Evolutionary conservation across 2,113 vertebrate genomes (phyloP), one percentile per base, ranked within the genome.

Genomic region (Strix aluco): DNA sequence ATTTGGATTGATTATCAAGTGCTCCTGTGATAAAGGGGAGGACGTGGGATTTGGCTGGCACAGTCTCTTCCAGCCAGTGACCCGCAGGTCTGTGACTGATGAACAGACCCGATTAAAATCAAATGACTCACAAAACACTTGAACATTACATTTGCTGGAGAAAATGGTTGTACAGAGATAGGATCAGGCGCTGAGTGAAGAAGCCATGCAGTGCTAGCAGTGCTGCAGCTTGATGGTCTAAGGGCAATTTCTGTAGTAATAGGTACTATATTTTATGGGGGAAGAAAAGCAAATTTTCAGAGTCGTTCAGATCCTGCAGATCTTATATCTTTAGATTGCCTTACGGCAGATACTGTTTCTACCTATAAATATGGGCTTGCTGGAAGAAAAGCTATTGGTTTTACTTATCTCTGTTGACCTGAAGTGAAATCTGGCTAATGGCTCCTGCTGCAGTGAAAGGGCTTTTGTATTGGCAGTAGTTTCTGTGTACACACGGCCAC

Each of bases 401-500:
- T 93, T 96, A n/a, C 70, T 91, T 85, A 75, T 61, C 90, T 72
- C 70, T 82, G n/a, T 47, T 79, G 81, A 49, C 44, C 42, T 88
- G 34, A 61, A 77, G 58, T 8, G 6, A 40, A 74, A 59, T 16
- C 66, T 21, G 49, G 32, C 20, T 25, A 63, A 71, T 52, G 74
- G 44, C 63, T 70, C 51, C 46, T 51, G 20, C 67, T 75, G 52
- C 40, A 57, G 42, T 0, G 5, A 89, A 94, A 92, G 52, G 36
- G 44, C 57, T 91, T 92, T 74, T 55, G 16, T 80, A 84, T 27
- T 11, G 1, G 73, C 57, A 77, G 9, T 4, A 57, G 11, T 91
- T 95, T 89, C 66, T 80, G 79, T 49, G 14, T 69, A 75, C 81
- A 44, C 77, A 79, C 1, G 2, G n/a, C 38, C 34, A 81, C 57